Conservation (phyloP, 2,888 invertebrate genomes). For the Drosophila antonietae region DNA sequence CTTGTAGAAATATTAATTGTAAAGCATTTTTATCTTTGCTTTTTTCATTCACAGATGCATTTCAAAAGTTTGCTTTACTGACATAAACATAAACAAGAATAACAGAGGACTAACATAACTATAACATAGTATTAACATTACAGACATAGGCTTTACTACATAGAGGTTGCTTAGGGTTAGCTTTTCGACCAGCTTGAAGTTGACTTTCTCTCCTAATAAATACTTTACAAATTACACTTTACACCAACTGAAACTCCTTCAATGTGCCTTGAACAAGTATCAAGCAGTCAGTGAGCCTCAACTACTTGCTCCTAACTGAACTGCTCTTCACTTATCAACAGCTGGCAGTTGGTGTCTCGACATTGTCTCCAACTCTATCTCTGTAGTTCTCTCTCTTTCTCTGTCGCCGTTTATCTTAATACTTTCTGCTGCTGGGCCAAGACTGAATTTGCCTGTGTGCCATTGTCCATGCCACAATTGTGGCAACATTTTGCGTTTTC, state of each 20-base stretch:
- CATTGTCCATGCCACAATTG: conserved; percentile 12
- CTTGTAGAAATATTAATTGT: not conserved
- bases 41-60: too few species aligned
- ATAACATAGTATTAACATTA: too few species aligned
- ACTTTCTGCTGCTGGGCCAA: conserved; percentile 28
- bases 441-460: conserved; percentile 16
- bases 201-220: too few species aligned
- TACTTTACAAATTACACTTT: too few species aligned
- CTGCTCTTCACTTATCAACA: conserved; percentile 3
- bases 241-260: too few species aligned
- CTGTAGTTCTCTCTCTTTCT: conserved; percentile 10
- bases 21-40: not conserved
- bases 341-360: not conserved
- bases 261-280: not conserved
- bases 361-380: not conserved
- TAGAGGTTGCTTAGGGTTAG: too few species aligned
- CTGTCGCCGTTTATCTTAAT: conserved; percentile 33
- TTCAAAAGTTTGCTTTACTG: too few species aligned
- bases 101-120: too few species aligned
- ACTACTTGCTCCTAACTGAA: not conserved
- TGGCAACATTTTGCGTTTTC: conserved; percentile 14
- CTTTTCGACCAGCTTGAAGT: too few species aligned
- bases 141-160: too few species aligned
- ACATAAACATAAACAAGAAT: too few species aligned
- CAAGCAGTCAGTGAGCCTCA: not conserved